Conservation (phyloP, 1,140 invertebrate genomes). For the Phymorhynchus buccinoides region DNA sequence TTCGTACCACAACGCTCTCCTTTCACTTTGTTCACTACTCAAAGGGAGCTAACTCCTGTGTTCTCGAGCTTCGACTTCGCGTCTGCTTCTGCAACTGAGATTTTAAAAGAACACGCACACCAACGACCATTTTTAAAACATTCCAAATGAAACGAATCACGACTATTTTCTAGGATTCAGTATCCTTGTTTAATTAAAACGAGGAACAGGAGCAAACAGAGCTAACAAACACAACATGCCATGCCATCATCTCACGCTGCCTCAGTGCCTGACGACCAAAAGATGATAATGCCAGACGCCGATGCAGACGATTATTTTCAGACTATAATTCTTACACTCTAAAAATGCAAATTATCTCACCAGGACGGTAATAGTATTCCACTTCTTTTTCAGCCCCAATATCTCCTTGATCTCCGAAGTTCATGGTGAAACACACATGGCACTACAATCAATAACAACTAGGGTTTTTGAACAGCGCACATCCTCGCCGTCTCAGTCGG, state of each 20-base stretch:
- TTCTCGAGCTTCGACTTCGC: background rate
- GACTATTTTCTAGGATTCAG: background rate
- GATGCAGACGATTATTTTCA: background rate
- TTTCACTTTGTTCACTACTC: background rate
- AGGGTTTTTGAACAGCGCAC: slow-evolving; percentile 50
- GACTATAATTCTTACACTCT: background rate
- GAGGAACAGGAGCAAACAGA: background rate
- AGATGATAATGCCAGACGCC: background rate
- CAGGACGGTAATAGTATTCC: slow-evolving; percentile 65
- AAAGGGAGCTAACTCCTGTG: background rate
- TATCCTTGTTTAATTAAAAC: background rate
- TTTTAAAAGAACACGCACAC: background rate
- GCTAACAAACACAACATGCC: background rate
- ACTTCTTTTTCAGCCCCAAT: slow-evolving; percentile 62
- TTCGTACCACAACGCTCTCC: background rate
- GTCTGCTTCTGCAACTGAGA: background rate
- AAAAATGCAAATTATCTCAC: slow-evolving; percentile 38
- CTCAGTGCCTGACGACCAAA: background rate
- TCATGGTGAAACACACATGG: slow-evolving; percentile 55
- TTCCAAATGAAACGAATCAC: background rate
- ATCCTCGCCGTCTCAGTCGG: slow-evolving; percentile 58
- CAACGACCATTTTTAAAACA: background rate
- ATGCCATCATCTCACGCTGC: background rate
- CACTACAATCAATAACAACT: slow-evolving; percentile 47
- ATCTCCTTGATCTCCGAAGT: slow-evolving; percentile 60